Evolutionary conservation across 2,888 invertebrate species (phyloP), one percentile per base, ranked within the genome.

Genomic region (Himalopsyche kuldschensis): DNA sequence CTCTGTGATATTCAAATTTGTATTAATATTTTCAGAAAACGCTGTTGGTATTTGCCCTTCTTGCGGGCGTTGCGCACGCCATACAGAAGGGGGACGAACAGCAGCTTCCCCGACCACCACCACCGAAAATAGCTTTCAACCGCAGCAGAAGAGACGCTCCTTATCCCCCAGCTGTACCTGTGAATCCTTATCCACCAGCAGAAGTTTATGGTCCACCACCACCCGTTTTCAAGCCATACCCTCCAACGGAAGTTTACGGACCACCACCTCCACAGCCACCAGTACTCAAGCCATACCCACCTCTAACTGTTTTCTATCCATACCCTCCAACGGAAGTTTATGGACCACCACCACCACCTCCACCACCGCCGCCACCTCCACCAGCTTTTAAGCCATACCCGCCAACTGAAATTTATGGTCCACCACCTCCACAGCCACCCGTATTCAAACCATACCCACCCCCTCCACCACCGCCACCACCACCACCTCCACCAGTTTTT

Each of bases 1-100:
- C 41, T 41, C 15, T 41, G 41, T 6, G 0, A 41, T 41, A 11
- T 11, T 15, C 6, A 41, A 41, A 0, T 41, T 15, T 41, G 11
- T 4, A 41, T 15, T 41, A 41, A 5, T 15, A 0, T 15, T 41
- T 82, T 31, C 80, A 86, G 86, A 84, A 63, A 46, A 48, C 81
- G 20, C 46, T 86, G 41, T 55, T 85, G 31, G 69, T 82, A 82
- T 84, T 86, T 24, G 84, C 79, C 77, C 15, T 84, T 11, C 75
- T 86, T 41, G 85, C 84, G 15, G 84, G 82, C 31, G 81, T 81
- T 87, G 84, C 87, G 85, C 79, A 87, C 85, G 81, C 86, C 87
- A 27, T 87, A 82, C 55, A 87, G 85, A 3, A 87, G 87, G 8
- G 88, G 88, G 63, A 88, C 88, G 79, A 89, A 17, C 85, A 87